A percentile compares a stretch with the other conserved stretches of the same genome.
Conservation (phyloP, 2,888 invertebrate genomes). For the Polylopha cassiicola region DNA sequence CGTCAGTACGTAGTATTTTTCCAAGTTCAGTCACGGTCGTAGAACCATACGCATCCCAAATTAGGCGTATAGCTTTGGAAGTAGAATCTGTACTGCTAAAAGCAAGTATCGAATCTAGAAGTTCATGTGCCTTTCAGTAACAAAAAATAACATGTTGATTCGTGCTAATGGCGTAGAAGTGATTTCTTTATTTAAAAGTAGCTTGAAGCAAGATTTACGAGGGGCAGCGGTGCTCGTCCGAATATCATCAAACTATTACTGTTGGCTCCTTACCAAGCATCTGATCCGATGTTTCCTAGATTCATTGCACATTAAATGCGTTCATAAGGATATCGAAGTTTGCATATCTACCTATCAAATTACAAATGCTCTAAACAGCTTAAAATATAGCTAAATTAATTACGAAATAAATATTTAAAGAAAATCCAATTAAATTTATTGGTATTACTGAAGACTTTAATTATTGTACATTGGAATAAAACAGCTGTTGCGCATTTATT, state of each 20-base stretch:
- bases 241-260: conserved; percentile 41
- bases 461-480: too few species aligned
- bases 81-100: conserved; percentile 4
- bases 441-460: too few species aligned
- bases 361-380: too few species aligned
- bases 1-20: neutral
- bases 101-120: neutral
- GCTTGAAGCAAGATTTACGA: conserved; percentile 46
- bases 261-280: conserved; percentile 56
- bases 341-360: too few species aligned
- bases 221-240: conserved; percentile 37
- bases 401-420: too few species aligned
- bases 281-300: conserved; percentile 23
- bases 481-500: too few species aligned
- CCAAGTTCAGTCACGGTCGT: conserved; percentile 6
- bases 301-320: conserved; percentile 21
- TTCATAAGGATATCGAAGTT: conserved; percentile 15
- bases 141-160: conserved; percentile 12
- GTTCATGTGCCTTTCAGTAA: conserved; percentile 14
- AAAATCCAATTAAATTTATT: too few species aligned
- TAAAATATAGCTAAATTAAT: too few species aligned
- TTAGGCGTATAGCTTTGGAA: neutral
- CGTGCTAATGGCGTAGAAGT: conserved; percentile 15
- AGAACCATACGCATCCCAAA: neutral
- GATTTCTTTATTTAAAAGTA: conserved; percentile 43